A percentile compares a stretch with the other conserved stretches of the same genome.
Conservation (phyloP, 2,797 vertebrate species). For the Micromesistius poutassou region DNA sequence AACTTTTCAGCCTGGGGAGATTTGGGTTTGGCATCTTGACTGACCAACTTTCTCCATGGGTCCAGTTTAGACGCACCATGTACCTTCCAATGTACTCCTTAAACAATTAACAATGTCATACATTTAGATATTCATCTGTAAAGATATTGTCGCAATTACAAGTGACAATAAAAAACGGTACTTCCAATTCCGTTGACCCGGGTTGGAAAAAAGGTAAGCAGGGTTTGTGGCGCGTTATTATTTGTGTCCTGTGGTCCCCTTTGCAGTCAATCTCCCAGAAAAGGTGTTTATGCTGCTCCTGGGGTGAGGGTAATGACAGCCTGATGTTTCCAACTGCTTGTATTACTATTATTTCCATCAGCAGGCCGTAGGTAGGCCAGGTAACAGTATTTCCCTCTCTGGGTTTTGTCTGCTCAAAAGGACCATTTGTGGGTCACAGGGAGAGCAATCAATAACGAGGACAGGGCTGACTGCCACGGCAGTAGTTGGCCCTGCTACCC, state of each 20-base stretch:
- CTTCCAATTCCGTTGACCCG: not conserved
- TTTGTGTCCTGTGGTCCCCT: not conserved
- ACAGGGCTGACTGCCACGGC: not conserved
- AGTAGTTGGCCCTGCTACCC: not conserved
- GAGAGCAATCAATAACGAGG: constrained; percentile 5
- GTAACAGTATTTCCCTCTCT: not conserved
- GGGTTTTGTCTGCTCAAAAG: not conserved
- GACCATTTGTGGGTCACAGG: constrained; percentile 16
- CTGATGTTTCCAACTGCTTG: constrained; percentile 29
- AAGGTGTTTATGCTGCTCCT: not conserved
- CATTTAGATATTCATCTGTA: not conserved
- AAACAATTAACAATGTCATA: not conserved
- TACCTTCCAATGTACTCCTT: constrained; percentile 31
- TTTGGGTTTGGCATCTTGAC: constrained; percentile 24
- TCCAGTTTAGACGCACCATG: constrained; percentile 26
- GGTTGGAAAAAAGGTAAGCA: not conserved
- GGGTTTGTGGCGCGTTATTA: not conserved
- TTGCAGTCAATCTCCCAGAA: not conserved
- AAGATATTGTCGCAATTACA: not conserved
- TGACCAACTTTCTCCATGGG: not conserved
- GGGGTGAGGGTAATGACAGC: not conserved
- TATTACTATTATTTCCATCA: constrained; percentile 46
- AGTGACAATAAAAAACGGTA: not conserved
- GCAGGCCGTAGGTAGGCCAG: constrained; percentile 17
- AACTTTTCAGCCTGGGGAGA: constrained; percentile 59